phyloP scores from a whole-genome alignment of 2,113 vertebrate species.

The Oreochromis spilurus region DNA sequence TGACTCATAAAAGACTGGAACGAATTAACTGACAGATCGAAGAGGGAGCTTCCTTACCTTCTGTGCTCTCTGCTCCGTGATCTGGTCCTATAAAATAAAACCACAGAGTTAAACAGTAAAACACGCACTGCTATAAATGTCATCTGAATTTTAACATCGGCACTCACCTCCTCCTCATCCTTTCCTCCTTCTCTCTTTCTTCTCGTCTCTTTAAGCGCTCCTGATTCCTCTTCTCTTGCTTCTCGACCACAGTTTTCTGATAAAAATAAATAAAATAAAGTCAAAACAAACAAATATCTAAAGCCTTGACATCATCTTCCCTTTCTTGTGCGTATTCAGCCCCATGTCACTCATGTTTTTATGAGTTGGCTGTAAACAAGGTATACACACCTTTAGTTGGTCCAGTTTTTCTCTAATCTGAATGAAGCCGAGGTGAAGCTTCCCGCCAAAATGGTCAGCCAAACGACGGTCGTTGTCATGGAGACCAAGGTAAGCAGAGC shows the following conservation, averaged over 20 bases:
- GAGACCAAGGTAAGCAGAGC: slow-evolving; percentile 95
- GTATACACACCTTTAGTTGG: slow-evolving; percentile 81
- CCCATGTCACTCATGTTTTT: neutral
- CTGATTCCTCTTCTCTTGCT: slow-evolving; percentile 95
- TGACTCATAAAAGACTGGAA: neutral
- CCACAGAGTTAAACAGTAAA: neutral
- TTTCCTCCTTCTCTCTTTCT: slow-evolving; percentile 93
- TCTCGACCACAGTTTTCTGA: slow-evolving; percentile 95
- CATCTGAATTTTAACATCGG: neutral
- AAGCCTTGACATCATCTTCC: neutral
- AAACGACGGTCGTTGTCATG: slow-evolving; percentile 97
- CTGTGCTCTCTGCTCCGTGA: slow-evolving; percentile 87
- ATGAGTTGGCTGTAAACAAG: neutral
- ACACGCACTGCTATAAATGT: neutral
- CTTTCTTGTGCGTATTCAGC: neutral
- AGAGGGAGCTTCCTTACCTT: slow-evolving; percentile 44
- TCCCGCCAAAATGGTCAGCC: slow-evolving; percentile 98
- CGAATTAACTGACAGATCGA: neutral
- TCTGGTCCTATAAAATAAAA: slow-evolving; percentile 76
- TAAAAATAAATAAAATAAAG: neutral
- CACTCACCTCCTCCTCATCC: slow-evolving; percentile 72
- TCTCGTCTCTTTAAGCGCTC: slow-evolving; percentile 92
- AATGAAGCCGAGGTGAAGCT: slow-evolving; percentile 97
- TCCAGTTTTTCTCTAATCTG: slow-evolving; percentile 97
- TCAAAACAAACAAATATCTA: neutral